phyloP scores from a whole-genome alignment of 2,113 vertebrate genomes.

The Pseudonaja textilis region DNA sequence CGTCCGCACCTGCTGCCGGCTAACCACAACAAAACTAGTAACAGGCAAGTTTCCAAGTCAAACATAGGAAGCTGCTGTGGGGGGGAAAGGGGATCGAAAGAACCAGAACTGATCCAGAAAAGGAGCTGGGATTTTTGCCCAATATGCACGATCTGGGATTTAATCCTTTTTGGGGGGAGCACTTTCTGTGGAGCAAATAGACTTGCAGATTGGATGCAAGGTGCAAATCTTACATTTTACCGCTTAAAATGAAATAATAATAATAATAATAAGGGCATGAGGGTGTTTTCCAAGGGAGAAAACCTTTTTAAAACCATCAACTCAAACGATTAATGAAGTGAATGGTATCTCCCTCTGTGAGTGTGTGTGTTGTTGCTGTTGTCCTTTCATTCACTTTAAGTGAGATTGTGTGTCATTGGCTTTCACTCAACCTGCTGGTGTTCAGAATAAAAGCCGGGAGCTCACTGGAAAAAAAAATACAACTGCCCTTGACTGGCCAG shows the following conservation, averaged over 20 bases:
- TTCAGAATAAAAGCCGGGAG: too few relatives aligned
- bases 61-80: too few relatives aligned
- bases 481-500: constrained; percentile 43
- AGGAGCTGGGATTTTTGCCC: neutral
- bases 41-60: neutral
- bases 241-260: neutral
- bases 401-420: neutral
- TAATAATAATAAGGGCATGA: too few relatives aligned
- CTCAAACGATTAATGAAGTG: neutral
- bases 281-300: neutral
- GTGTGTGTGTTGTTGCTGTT: neutral
- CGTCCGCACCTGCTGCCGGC: too few relatives aligned
- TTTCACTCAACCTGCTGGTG: neutral
- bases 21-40: too few relatives aligned
- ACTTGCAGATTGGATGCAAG: neutral
- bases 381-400: neutral
- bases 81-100: fast-evolving
- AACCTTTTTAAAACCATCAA: neutral
- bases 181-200: neutral
- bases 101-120: neutral
- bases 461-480: neutral
- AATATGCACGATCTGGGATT: neutral
- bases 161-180: neutral
- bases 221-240: neutral
- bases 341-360: neutral